Conservation (phyloP, 2,113 vertebrate genomes). For the Cebus imitator region DNA sequence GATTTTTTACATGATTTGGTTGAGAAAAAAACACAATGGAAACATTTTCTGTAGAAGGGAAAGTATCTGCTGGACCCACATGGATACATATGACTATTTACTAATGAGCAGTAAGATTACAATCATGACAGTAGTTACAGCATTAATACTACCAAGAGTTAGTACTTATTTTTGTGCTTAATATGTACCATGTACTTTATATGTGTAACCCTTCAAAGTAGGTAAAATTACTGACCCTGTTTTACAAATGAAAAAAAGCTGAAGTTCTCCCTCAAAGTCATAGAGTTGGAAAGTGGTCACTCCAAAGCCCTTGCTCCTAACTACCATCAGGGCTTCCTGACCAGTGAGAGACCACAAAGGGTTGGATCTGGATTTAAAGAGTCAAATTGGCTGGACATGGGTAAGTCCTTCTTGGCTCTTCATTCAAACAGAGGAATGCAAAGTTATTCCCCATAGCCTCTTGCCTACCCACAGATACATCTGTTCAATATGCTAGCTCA, state of each 20-base stretch:
- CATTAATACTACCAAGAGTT: not conserved
- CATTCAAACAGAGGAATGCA: slow-evolving; percentile 3
- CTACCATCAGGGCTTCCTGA: not conserved
- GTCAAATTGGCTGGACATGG: not conserved
- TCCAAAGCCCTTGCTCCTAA: not conserved
- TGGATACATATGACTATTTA: not conserved
- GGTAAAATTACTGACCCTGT: not conserved
- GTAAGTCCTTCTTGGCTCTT: not conserved
- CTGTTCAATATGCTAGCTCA: slow-evolving; percentile 51
- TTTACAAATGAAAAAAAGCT: slow-evolving; percentile 6
- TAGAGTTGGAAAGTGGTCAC: not conserved
- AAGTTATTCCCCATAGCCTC: slow-evolving; percentile 43
- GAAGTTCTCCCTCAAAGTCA: not conserved
- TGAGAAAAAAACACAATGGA: not conserved
- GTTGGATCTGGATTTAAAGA: not conserved
- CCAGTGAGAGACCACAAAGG: not conserved
- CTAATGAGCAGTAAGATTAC: not conserved
- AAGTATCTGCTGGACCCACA: not conserved
- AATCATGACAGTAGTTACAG: not conserved
- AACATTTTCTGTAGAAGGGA: not conserved
- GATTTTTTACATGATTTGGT: not conserved
- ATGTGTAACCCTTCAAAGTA: not conserved
- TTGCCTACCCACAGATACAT: slow-evolving; percentile 54
- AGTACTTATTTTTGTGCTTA: not conserved
- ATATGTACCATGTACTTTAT: not conserved